Percentiles rank a stretch among this genome's conserved stretches.
Evolutionary conservation across 2,113 vertebrate genomes (phyloP).

Genomic region (Microcebus tavaratra): DNA sequence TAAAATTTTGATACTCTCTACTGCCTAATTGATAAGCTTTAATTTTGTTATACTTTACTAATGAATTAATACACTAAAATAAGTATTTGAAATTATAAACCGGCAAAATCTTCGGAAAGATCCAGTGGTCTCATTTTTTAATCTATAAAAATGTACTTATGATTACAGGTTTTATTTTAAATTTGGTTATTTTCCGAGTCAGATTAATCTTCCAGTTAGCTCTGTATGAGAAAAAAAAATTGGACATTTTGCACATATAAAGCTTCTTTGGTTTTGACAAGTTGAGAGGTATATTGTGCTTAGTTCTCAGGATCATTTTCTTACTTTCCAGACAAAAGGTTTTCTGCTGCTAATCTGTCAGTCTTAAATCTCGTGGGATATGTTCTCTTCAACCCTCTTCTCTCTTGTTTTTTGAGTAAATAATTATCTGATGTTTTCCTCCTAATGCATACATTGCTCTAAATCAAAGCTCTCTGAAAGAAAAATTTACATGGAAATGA

Average conservation of each 20-base stretch:
- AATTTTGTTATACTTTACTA: not conserved
- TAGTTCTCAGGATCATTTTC: slow-evolving; percentile 68
- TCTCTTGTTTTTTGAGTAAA: slow-evolving; percentile 77
- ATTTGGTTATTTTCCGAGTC: slow-evolving; percentile 54
- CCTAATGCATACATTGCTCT: slow-evolving; percentile 65
- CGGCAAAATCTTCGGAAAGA: not conserved
- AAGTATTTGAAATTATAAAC: slow-evolving; percentile 19
- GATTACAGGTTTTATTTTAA: slow-evolving; percentile 46
- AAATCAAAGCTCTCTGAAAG: slow-evolving; percentile 65
- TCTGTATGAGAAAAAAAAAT: slow-evolving; percentile 23
- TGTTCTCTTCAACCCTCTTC: slow-evolving; percentile 44
- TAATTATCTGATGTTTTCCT: slow-evolving; percentile 72
- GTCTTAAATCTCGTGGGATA: slow-evolving; percentile 56
- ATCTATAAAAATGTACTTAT: not conserved
- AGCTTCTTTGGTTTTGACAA: slow-evolving; percentile 70
- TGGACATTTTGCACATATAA: slow-evolving; percentile 50
- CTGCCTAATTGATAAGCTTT: not conserved
- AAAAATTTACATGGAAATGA: slow-evolving; percentile 75
- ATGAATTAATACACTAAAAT: not conserved
- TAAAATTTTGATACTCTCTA: not conserved
- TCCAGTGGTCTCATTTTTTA: not conserved
- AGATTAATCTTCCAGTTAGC: slow-evolving; percentile 39
- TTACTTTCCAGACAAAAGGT: slow-evolving; percentile 73
- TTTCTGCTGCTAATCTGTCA: slow-evolving; percentile 71
- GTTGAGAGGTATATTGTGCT: slow-evolving; percentile 74